Percentiles rank a stretch among this genome's conserved stretches.
phyloP scores from a whole-genome alignment of 2,113 vertebrate species.

The Cyphomyrus plagiostoma region DNA sequence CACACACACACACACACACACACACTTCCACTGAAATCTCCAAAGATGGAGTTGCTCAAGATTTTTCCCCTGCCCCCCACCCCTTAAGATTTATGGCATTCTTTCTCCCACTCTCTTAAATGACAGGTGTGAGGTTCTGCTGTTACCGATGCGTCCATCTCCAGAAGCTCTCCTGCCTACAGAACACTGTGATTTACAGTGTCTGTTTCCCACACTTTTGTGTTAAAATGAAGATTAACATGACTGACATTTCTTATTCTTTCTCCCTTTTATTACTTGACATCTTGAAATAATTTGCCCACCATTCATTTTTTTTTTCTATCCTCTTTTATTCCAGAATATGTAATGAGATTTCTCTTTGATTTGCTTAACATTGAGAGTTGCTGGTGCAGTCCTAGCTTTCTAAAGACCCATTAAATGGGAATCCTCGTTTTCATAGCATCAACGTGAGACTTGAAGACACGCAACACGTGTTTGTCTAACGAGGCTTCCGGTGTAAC shows the following conservation, averaged over 20 bases:
- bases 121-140: constrained; percentile 64
- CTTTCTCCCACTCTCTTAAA: constrained; percentile 57
- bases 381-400: background rate
- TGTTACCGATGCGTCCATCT: constrained; percentile 51
- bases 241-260: constrained; percentile 19
- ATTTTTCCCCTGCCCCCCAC: constrained; percentile 29
- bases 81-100: constrained; percentile 65
- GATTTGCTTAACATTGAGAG: constrained; percentile 14
- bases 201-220: constrained; percentile 24
- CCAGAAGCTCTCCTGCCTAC: constrained; percentile 47
- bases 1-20: too few species aligned
- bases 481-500: background rate
- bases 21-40: constrained; percentile 21
- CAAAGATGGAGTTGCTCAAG: constrained; percentile 6
- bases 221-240: constrained; percentile 31
- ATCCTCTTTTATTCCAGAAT: constrained; percentile 13
- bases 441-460: background rate
- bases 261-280: constrained; percentile 23
- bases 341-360: constrained; percentile 19
- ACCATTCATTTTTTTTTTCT: constrained; percentile 24
- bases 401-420: background rate
- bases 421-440: background rate
- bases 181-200: constrained; percentile 35
- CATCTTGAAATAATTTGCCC: constrained; percentile 32
- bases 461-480: background rate